Base-by-base conservation (phyloP, 2,888 invertebrate genomes). In the Andrena marginata region DNA sequence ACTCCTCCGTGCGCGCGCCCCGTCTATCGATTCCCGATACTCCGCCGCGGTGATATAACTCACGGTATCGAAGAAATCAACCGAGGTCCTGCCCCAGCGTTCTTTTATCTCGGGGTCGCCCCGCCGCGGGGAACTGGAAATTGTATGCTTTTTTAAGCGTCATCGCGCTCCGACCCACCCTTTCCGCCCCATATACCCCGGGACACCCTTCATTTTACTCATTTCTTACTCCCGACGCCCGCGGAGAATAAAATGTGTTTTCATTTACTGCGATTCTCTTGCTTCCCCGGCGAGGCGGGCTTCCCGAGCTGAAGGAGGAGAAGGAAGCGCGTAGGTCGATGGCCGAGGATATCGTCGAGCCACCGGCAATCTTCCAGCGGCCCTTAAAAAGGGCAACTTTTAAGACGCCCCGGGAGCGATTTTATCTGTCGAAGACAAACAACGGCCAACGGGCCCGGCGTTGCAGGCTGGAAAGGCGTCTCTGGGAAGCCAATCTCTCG, bases 101-200 rank as follows among this genome's bases (percentile, higher is more conserved):
- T 35, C 33, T 54, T 60, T 29, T 60, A 26, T 20, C 49, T 5
- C 26, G 75, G 60, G 48, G 20, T 65, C 29, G 35, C 29, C 60
- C 29, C 60, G 42, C 56, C 59, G 26, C 48, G 35, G 68, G 77
- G 87, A 91, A 92, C 91, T 91, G 91, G 67, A 89, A 89, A 91
- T 91, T 89, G 90, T 87, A 79, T 74, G 85, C 82, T 78, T 87
- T 90, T 89, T 89, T 64, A 80, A 59, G 42, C 80, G 76, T 81
- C 78, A 80, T 80, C 83, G 81, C 62, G 68, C 64, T 42, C 63
- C 49, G 51, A 65, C 59, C 35, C 56, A 54, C 49, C 49, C 26
- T 65, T 65, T 56, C 35, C 54, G 23, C 35, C 64, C 62, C 49
- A 62, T 69, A 78, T 76, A 67, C 69, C 65, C 49, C 76, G 31